phyloP scores from a whole-genome alignment of 2,888 invertebrate genomes.

The Trachelus tabidus region DNA sequence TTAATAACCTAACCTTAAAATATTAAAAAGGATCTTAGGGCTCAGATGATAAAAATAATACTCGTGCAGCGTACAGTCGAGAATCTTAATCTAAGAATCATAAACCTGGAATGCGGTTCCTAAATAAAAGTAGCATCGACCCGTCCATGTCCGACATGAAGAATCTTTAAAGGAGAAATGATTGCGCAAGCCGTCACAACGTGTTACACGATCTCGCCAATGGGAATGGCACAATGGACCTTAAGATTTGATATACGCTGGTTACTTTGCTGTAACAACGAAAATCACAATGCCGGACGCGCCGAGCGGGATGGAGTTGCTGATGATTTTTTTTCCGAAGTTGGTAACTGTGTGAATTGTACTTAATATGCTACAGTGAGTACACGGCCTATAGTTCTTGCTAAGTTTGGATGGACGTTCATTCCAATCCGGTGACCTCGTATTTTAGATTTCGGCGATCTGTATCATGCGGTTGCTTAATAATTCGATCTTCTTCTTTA shows the following conservation, averaged over 20 bases:
- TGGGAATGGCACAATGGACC: not conserved
- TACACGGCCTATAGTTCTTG: not conserved
- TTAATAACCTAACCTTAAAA: not conserved
- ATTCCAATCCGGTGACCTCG: slow-evolving; percentile 20
- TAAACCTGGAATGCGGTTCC: not conserved
- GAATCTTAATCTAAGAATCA: not conserved
- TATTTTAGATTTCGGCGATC: slow-evolving; percentile 22
- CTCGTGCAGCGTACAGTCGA: not conserved
- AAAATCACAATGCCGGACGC: not conserved
- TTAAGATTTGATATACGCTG: not conserved
- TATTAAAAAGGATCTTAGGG: not conserved
- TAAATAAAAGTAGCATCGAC: not conserved
- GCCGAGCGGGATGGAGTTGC: not conserved
- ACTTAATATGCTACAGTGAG: not conserved
- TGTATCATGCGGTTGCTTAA: slow-evolving; percentile 22
- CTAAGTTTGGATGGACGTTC: not conserved
- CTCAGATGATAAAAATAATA: not conserved
- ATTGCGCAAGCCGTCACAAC: not conserved
- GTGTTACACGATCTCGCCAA: slow-evolving; percentile 2
- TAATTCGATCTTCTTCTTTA: slow-evolving; percentile 22
- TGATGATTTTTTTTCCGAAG: not conserved
- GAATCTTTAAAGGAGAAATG: not conserved
- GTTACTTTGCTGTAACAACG: not conserved
- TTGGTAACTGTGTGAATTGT: not conserved
- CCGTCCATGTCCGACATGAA: not conserved